Evolutionary conservation across 2,797 vertebrate genomes (phyloP), one percentile per base, ranked within the genome.

Genomic region (Platyrinchus mystaceus): DNA sequence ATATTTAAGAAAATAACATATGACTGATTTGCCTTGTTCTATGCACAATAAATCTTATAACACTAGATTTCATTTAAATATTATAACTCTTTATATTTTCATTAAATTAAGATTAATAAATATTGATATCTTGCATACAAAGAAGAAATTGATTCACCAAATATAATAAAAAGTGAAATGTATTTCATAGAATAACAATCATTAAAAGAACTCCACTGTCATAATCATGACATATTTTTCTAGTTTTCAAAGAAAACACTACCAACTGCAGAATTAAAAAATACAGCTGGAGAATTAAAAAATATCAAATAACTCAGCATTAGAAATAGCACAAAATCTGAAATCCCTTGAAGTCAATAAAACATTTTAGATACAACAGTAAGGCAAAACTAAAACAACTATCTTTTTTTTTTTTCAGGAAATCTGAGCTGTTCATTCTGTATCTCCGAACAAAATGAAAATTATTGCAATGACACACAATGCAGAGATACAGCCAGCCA

Each of bases 241-340:
- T 79, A 30, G 70, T 93, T 92, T 94, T 93, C 50, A 88, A 91
- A 97, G 71, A 87, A 27, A 94, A 44, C 24, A 39, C 6, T 70
- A 66, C 6, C n/a, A 91, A 70, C 15, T 49, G 4, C 20, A 79
- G n/a, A 89, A 87, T 68, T 80, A 23, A 89, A 89, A 91, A 80
- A 20, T 39, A 10, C 50, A 79, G 34, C 14, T 49, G 4, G 17
- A 81, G n/a, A 89, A 87, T 68, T 80, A 62, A 74, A 89, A 90
- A 76, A 18, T 43, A 12, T 46, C 44, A 46, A 46, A 46, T 12
- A 46, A 23, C 44, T 46, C 58, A 78, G 27, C 10, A 41, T 8
- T 28, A 78, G 14, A 84, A 78, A 84, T 84, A 43, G 41, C 7
- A 43, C 41, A 43, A 18, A 43, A 76, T 50, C 30, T 55, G n/a